phyloP scores from a whole-genome alignment of 2,888 invertebrate genomes.

The Psococerastis gibbosa region DNA sequence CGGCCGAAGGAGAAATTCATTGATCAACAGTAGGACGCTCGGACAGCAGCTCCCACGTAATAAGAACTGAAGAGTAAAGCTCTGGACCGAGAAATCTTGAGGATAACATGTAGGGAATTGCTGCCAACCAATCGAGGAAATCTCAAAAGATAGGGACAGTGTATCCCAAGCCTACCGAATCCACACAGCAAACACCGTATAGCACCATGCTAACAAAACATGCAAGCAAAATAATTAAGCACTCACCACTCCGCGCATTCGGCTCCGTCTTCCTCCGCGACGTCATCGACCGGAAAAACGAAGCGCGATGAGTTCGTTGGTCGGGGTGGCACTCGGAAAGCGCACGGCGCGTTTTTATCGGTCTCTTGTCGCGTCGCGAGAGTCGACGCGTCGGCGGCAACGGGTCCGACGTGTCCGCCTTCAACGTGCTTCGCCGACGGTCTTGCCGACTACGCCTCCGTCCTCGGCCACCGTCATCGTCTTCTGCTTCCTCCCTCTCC shows the following conservation, averaged over 20 bases:
- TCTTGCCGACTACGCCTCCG: neutral
- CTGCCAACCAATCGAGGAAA: too few species aligned
- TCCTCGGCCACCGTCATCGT: neutral
- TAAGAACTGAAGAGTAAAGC: too few species aligned
- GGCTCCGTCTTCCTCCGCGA: conserved; percentile 25
- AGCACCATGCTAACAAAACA: too few species aligned
- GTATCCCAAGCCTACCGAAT: too few species aligned
- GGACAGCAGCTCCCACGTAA: too few species aligned
- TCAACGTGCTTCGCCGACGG: neutral
- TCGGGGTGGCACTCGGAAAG: neutral
- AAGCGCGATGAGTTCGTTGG: neutral
- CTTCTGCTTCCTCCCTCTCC: neutral
- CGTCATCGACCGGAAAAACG: conserved; percentile 41
- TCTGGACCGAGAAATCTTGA: too few species aligned
- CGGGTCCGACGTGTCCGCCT: conserved; percentile 9
- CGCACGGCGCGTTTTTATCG: conserved; percentile 13
- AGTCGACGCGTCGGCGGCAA: conserved; percentile 13
- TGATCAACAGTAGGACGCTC: too few species aligned
- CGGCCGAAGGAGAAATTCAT: too few species aligned
- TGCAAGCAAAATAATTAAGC: too few species aligned
- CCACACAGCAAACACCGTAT: too few species aligned
- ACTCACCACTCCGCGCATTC: neutral
- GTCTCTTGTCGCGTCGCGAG: conserved; percentile 15
- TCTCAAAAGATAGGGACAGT: too few species aligned
- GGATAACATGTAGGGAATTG: too few species aligned